Evolutionary conservation across 2,113 vertebrate genomes (phyloP).

Genomic region (Calidris pugnax): DNA sequence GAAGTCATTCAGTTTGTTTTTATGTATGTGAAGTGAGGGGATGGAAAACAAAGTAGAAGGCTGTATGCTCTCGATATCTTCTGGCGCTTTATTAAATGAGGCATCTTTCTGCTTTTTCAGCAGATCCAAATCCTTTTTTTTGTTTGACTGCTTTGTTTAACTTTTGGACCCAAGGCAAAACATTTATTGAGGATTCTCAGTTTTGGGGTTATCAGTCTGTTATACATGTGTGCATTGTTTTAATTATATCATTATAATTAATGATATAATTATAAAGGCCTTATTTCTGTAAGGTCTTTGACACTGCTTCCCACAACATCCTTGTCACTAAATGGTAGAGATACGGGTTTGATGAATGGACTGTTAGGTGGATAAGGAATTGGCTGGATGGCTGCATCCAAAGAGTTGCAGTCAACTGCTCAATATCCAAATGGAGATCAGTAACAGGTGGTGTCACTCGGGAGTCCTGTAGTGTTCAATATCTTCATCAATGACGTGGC

Average conservation of each 20-base stretch:
- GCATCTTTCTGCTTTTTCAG: not conserved
- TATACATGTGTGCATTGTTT: not conserved
- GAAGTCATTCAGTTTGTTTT: not conserved
- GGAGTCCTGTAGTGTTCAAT: accelerated
- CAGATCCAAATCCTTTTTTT: not conserved
- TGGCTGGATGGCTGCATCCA: not conserved
- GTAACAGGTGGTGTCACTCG: not conserved
- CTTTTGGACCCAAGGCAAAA: not conserved
- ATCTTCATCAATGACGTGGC: not conserved
- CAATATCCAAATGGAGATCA: not conserved
- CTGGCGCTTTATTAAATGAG: not conserved
- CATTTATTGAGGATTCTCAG: not conserved
- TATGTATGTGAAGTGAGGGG: not conserved
- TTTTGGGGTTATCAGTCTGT: not conserved
- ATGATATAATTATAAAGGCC: not conserved
- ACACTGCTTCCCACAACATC: not conserved
- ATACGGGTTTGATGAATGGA: accelerated
- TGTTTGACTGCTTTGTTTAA: not conserved
- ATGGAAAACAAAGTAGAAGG: not conserved
- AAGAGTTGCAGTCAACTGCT: not conserved
- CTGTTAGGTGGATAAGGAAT: not conserved
- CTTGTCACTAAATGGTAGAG: not conserved
- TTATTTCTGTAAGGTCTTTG: not conserved
- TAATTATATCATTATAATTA: not conserved
- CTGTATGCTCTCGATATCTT: not conserved